phyloP scores from a whole-genome alignment of 2,113 vertebrate genomes.

The Nicator chloris region DNA sequence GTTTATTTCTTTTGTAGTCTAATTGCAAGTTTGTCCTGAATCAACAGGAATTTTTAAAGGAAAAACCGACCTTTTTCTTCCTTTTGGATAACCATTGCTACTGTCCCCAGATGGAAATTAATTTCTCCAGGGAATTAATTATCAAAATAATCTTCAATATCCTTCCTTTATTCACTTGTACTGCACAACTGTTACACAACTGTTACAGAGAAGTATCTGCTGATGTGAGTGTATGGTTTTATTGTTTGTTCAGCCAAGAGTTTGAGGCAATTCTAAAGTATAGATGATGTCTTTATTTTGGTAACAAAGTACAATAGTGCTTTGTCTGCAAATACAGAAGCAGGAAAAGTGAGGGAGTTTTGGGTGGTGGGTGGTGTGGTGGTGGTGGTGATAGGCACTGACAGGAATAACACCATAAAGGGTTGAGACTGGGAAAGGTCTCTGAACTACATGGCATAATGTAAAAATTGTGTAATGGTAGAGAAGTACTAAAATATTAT shows the following conservation, averaged over 20 bases:
- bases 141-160: not conserved
- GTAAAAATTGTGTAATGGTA: not conserved
- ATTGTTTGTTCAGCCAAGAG: not conserved
- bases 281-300: not conserved
- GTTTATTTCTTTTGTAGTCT: not conserved
- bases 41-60: not conserved
- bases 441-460: not conserved
- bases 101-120: not conserved
- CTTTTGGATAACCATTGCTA: not conserved
- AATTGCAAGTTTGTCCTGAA: not conserved
- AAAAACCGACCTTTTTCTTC: not conserved
- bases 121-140: slow-evolving; percentile 34
- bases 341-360: not conserved
- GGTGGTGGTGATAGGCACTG: not conserved
- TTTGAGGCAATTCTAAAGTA: not conserved
- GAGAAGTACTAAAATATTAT: not conserved
- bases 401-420: not conserved
- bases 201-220: not conserved
- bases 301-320: not conserved
- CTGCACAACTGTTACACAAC: not conserved
- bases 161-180: not conserved
- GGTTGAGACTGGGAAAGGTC: not conserved
- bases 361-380: not conserved
- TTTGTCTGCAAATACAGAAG: not conserved
- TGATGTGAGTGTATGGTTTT: not conserved